Evolutionary conservation across 2,888 invertebrate species (phyloP), one percentile per base, ranked within the genome.

Genomic region (Yponomeuta plumbellus): DNA sequence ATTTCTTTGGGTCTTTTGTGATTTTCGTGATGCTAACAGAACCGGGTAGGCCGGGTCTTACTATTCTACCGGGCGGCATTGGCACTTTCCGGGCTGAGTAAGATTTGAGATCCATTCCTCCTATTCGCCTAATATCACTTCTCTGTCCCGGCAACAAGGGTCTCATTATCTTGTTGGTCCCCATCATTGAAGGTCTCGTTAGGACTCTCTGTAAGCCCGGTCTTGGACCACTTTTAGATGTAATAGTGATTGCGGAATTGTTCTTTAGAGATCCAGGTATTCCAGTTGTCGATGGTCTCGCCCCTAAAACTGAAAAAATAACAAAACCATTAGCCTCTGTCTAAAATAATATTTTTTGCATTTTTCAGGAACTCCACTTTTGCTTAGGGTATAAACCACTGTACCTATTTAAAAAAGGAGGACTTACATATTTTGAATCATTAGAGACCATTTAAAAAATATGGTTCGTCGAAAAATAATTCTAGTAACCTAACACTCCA

Each of bases 181-280:
- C 80, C 70, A 88, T 78, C 67, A 81, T 72, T 21, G 84, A 77
- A 11, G 90, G 89, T 68, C 92, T 78, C 6, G 77, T 72, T 57
- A 88, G 71, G 23, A 89, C 76, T 74, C 90, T 82, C 67, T 88
- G 87, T 67, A 80, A 80, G 17, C 82, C 85, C 17, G 85, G 84
- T 64, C 88, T 79, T 0, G 83, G 83, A 0, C 82, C 84, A 10
- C 80, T 79, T 75, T 92, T 92, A 1, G 93, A 93, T 52, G 92
- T 91, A 13, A 93, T 92, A 0, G 94, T 92, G 26, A 93, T 91
- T 1, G 93, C 92, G 0, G 93, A 92, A 75, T 93, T 93, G 71
- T 93, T 92, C 76, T 93, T 94, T 68, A 93, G 80, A 3, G 92
- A 90, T 20, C 90, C 88, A 4, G 92, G 92, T 70, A 92, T 84